Evolutionary conservation across 2,113 vertebrate species (phyloP).

Genomic region (Arizona elegans): DNA sequence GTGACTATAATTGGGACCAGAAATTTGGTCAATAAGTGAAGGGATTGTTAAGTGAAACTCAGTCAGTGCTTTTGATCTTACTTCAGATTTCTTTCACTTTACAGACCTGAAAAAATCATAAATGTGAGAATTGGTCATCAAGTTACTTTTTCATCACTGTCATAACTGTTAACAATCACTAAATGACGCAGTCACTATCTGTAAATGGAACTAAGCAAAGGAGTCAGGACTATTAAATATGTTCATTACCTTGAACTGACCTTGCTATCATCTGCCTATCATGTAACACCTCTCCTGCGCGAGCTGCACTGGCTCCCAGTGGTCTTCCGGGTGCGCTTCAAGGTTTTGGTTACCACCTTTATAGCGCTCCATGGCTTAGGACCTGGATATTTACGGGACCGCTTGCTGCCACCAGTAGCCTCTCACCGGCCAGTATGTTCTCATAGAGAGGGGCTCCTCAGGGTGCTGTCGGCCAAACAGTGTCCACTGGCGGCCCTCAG

Average conservation of each 20-base stretch:
- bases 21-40: neutral
- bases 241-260: neutral
- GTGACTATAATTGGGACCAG: neutral
- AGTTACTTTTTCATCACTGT: neutral
- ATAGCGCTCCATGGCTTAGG: too few relatives aligned
- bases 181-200: neutral
- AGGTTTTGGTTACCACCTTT: too few relatives aligned
- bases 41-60: neutral
- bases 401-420: too few relatives aligned
- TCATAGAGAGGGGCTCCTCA: too few relatives aligned
- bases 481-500: too few relatives aligned
- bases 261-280: neutral
- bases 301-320: too few relatives aligned
- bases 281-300: too few relatives aligned
- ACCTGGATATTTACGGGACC: too few relatives aligned
- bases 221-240: neutral
- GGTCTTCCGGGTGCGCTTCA: too few relatives aligned
- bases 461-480: too few relatives aligned
- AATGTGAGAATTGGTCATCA: neutral
- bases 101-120: neutral
- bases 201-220: conserved; percentile 72
- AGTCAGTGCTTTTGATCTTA: neutral
- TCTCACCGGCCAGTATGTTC: too few relatives aligned
- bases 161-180: neutral
- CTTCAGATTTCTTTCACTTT: neutral